phyloP scores from a whole-genome alignment of 1,140 invertebrate genomes.

The Drosophila tristis region DNA sequence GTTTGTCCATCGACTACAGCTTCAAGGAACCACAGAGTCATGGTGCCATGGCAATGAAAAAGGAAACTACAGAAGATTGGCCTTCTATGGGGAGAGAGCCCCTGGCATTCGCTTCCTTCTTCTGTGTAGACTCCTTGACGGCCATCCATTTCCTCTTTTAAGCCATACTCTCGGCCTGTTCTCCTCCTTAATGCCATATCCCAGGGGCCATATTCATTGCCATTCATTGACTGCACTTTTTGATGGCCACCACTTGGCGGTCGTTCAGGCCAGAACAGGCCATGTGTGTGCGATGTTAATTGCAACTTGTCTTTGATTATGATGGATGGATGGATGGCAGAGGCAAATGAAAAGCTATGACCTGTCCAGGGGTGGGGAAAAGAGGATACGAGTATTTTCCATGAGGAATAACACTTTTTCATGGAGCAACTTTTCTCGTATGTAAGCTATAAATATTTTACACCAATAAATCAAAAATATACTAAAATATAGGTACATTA shows the following conservation, averaged over 20 bases:
- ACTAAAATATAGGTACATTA: too few relatives aligned
- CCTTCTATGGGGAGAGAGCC: slow-evolving; percentile 36
- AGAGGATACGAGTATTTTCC: too few relatives aligned
- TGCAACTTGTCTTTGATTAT: slow-evolving; percentile 33
- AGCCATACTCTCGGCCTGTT: background rate
- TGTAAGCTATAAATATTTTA: too few relatives aligned
- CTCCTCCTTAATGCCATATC: background rate
- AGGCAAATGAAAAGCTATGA: too few relatives aligned
- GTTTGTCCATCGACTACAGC: slow-evolving; percentile 10
- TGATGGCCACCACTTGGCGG: slow-evolving; percentile 7
- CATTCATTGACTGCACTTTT: slow-evolving; percentile 56
- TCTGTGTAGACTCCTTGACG: background rate
- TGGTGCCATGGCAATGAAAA: slow-evolving; percentile 21
- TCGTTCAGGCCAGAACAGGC: background rate
- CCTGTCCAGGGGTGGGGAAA: too few relatives aligned
- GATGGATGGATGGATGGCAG: slow-evolving; percentile 14
- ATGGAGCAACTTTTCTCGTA: too few relatives aligned
- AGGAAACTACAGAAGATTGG: slow-evolving; percentile 13
- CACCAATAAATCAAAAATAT: too few relatives aligned
- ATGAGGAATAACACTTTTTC: too few relatives aligned
- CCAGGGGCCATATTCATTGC: slow-evolving; percentile 26
- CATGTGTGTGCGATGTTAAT: slow-evolving; percentile 30
- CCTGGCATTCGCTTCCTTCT: too few relatives aligned
- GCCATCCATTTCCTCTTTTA: background rate
- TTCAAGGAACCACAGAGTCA: slow-evolving; percentile 40